Percentiles rank a stretch among this genome's conserved stretches.
phyloP scores from a whole-genome alignment of 2,888 invertebrate genomes.

The Anoncus sp. region DNA sequence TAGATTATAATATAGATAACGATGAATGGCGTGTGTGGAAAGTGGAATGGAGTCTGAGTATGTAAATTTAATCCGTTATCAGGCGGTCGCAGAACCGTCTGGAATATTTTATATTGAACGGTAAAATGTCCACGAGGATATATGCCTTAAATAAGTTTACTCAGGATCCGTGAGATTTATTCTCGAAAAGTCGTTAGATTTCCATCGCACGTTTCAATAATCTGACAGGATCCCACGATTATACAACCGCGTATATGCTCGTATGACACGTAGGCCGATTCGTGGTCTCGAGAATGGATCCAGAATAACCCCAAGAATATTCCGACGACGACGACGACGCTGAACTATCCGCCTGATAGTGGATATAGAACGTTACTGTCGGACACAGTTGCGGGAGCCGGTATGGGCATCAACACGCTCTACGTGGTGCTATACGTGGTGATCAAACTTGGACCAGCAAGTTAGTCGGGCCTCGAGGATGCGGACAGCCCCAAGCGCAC shows the following conservation, averaged over 20 bases:
- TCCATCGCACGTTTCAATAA: conserved; percentile 45
- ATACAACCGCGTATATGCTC: no score
- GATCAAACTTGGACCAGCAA: conserved; percentile 74
- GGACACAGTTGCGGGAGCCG: conserved; percentile 36
- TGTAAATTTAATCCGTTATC: conserved; percentile 54
- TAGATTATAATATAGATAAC: conserved; percentile 26
- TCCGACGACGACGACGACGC: no score
- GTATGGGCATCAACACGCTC: conserved; percentile 67
- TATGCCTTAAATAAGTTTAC: conserved; percentile 29
- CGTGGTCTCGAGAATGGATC: conserved; percentile 24
- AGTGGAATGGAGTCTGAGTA: conserved; percentile 27
- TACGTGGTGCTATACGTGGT: conserved; percentile 69
- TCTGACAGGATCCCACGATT: conserved; percentile 10
- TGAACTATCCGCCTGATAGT: conserved; percentile 15
- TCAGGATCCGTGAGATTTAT: conserved; percentile 32
- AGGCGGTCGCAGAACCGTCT: conserved; percentile 15
- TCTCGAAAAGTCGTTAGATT: conserved; percentile 33
- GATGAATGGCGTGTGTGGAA: conserved; percentile 3
- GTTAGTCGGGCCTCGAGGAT: conserved; percentile 70
- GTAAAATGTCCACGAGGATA: conserved; percentile 24
- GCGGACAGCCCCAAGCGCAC: conserved; percentile 64
- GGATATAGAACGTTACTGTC: conserved; percentile 38
- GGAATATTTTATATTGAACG: conserved; percentile 25
- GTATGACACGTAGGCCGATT: conserved; percentile 32
- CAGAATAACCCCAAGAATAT: conserved; percentile 44